Evolutionary conservation across 2,888 invertebrate genomes (phyloP), one percentile per base, ranked within the genome.

Genomic region (Thera britannica): DNA sequence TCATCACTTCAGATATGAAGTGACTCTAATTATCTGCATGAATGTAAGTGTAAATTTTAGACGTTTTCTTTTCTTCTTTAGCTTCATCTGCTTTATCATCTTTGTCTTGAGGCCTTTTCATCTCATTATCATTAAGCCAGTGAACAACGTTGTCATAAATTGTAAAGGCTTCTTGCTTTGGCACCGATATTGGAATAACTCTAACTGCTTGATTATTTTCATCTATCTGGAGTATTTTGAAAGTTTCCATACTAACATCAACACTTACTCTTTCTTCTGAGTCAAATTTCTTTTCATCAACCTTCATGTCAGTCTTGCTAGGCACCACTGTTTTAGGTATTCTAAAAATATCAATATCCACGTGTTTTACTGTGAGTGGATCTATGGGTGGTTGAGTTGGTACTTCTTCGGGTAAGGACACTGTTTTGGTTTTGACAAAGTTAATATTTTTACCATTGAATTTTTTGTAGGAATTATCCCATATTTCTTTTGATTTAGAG

Each of bases 401-500:
- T 46, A 12, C 46, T 57, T 60, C 36, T 51, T 34, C 23, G 9
- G 44, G 9, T 46, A 34, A 56, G n/a, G 63, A 52, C 5, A 7
- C 51, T 23, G 61, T 48, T 41, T 58, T 54, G 2, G 57, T 35
- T 48, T 44, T 44, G 8, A 48, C 58, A 23, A 67, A 63, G 8
- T 71, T 70, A 0, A 70, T 35, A 58, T 36, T 55, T 67, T 74
- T 71, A 5, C 73, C 67, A 23, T 72, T 68, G 6, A 65, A 44
- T 56, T 62, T 73, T 58, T 74, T 71, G 35, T 65, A 66, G 8
- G 36, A 38, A 56, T 66, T 65, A 2, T 65, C 72, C 0, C 61
- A 38, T 66, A 67, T 70, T 59, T 58, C 60, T 66, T 79, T 82
- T 36, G 80, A 72, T 68, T 78, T 80, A 52, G 82, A 84, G 67